These are phyloP conservation scores for Mactra quadrangularis DNA, from an alignment of 1,140 invertebrate genomes.

Conservation along the genomic window DNA sequence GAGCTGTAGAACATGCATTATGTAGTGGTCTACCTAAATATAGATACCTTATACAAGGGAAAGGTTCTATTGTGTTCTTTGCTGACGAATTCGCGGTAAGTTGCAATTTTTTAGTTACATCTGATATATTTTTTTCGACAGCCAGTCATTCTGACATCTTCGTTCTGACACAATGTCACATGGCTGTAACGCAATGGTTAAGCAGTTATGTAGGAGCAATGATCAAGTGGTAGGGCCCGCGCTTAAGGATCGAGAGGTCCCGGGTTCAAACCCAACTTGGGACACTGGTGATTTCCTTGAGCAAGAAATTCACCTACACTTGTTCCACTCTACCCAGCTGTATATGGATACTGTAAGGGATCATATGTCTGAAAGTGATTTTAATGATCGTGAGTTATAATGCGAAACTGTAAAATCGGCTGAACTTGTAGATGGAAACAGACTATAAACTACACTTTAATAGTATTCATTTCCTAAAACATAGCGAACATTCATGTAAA, in stretches of 20 bases:
- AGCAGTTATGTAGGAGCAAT: neutral
- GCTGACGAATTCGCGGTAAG: slow-evolving; percentile 20
- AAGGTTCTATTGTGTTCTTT: slow-evolving; percentile 4
- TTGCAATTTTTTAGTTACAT: neutral
- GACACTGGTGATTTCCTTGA: too few relatives aligned
- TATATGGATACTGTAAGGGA: too few relatives aligned
- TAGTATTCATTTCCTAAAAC: neutral
- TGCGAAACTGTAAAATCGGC: too few relatives aligned
- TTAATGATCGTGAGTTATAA: too few relatives aligned
- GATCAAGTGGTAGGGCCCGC: too few relatives aligned
- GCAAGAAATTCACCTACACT: too few relatives aligned
- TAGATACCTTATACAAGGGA: slow-evolving; percentile 29
- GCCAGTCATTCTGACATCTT: neutral
- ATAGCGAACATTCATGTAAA: neutral
- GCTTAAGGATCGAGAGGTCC: too few relatives aligned
- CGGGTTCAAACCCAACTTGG: neutral
- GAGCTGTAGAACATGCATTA: neutral
- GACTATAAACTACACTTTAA: neutral
- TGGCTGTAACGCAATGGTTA: neutral
- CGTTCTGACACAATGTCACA: neutral
- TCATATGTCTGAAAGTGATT: too few relatives aligned
- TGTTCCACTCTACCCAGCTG: too few relatives aligned
- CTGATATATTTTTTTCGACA: neutral
- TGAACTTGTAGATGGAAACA: too few relatives aligned
- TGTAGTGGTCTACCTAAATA: slow-evolving; percentile 16